Evolutionary conservation across 2,113 vertebrate genomes (phyloP), one percentile per base, ranked within the genome.

Genomic region (Pomatorhinus ruficollis): DNA sequence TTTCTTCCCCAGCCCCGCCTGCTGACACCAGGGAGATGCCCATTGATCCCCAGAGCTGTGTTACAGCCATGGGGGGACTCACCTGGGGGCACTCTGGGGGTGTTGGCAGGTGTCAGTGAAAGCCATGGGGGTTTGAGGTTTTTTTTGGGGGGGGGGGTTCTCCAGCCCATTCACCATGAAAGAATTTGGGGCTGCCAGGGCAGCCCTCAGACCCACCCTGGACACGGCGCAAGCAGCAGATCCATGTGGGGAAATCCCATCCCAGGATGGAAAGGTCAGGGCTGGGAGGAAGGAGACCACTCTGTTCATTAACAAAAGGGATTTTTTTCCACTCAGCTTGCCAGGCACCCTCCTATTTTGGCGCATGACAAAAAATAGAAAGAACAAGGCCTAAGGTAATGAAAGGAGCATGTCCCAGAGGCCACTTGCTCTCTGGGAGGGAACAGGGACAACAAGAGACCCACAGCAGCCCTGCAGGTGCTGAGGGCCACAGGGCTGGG

Each of bases 291-390:
- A 87, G 84, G 45, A 69, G 87, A 78, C 60, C 79, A 78, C 60
- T 93, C 63, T 91, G 60, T 71, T 83, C 80, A 25, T 68, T 82
- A 90, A 91, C 70, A 79, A 89, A 93, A 80, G 79, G 64, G 52
- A 65, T 56, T 61, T 90, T 83, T 94, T 92, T 91, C 88, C 74
- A 63, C 70, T 79, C 10, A 2, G 69, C 76, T 54, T 89, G 92
- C 83, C 86, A 90, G 83, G 31, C 77, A 30, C 59, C 19, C 4
- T 74, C 56, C 56, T 75, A 35, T 89, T 94, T 87, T 78, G 54
- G 42, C 3, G 11, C 60, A 17, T 16, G 72, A 71, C 56, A 84
- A 63, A 80, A 75, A 83, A 52, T 54, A 74, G 74, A 65, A 80
- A 56, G 80, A 91, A 80, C 74, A 68, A 92, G 52, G 45, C 22